Evolutionary conservation across 92 coral and sea anemone genomes (phyloP).

Genomic region (Epizoanthus ramosus): DNA sequence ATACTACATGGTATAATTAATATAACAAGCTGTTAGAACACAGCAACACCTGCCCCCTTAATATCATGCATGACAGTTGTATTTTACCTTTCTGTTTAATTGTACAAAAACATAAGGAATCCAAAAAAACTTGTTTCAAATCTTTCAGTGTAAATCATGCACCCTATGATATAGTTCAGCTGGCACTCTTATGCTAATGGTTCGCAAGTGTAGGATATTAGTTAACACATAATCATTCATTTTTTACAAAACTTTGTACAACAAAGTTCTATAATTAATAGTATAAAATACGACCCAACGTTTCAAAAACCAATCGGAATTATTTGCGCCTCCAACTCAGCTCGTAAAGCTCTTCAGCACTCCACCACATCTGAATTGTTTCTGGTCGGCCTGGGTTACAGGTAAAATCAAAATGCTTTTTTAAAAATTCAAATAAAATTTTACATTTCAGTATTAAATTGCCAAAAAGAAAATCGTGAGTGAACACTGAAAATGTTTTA

Average conservation of each 20-base stretch:
- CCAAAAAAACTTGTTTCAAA: too few species aligned
- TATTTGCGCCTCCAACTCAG: background rate
- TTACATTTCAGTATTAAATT: too few species aligned
- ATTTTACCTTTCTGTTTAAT: too few species aligned
- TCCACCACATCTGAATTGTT: background rate
- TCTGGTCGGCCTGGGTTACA: background rate
- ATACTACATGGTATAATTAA: too few species aligned
- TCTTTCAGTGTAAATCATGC: background rate
- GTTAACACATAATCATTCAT: conserved; percentile 6
- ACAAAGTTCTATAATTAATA: too few species aligned
- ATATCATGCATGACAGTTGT: too few species aligned
- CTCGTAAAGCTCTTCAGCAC: background rate
- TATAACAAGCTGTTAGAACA: too few species aligned
- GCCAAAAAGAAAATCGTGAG: too few species aligned
- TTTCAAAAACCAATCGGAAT: background rate
- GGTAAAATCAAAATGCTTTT: background rate
- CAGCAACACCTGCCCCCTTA: too few species aligned
- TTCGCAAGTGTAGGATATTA: background rate
- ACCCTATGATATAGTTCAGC: background rate
- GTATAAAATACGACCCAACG: background rate
- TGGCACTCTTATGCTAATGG: background rate
- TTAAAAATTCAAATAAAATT: too few species aligned
- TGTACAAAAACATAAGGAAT: too few species aligned
- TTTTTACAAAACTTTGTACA: background rate
- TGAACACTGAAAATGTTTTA: too few species aligned